Evolutionary conservation across 2,113 vertebrate species (phyloP).

Genomic region (Strix aluco): DNA sequence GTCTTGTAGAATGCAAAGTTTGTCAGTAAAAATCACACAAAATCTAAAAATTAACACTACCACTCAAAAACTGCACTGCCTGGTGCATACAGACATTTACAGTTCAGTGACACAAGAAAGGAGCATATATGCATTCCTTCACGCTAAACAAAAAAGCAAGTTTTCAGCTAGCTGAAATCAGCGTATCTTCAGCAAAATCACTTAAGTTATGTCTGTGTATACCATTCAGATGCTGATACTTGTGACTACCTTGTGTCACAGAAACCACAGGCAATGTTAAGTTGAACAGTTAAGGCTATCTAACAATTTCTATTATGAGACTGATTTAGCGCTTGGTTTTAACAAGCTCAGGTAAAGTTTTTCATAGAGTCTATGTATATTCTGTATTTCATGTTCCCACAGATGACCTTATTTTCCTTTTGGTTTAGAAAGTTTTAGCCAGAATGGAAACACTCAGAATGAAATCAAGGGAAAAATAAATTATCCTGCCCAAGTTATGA

Average conservation of each 20-base stretch:
- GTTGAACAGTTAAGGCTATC: background rate
- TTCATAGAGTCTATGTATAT: background rate
- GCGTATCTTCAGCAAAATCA: background rate
- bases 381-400: background rate
- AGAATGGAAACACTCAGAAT: background rate
- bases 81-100: background rate
- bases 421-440: background rate
- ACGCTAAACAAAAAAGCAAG: background rate
- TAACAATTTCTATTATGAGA: background rate
- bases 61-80: background rate
- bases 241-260: background rate
- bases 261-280: background rate
- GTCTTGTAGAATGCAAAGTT: background rate
- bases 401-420: background rate
- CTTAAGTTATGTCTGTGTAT: background rate
- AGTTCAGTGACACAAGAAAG: background rate
- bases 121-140: rapidly evolving
- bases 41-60: background rate
- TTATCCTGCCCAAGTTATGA: background rate
- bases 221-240: background rate
- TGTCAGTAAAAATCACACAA: background rate
- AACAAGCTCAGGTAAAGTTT: background rate
- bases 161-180: background rate
- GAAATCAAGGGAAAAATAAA: background rate
- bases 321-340: background rate